These are phyloP conservation scores for Miniopterus natalensis DNA, from an alignment of 2,113 vertebrate species.

Conservation along the genomic window DNA sequence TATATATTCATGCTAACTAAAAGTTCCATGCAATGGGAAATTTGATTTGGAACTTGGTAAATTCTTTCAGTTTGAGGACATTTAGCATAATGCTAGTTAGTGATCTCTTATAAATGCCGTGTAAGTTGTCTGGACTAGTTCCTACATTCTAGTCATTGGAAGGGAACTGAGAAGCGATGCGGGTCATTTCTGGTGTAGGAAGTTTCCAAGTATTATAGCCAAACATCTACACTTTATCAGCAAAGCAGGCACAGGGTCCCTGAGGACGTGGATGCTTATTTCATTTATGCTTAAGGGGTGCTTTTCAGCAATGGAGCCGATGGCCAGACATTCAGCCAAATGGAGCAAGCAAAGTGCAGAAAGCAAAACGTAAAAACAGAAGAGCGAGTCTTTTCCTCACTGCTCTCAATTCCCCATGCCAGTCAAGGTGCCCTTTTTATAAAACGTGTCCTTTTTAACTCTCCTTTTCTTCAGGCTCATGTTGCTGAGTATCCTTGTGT, in stretches of 20 bases:
- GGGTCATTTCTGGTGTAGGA: neutral
- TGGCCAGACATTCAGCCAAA: neutral
- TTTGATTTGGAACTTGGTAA: neutral
- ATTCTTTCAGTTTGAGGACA: neutral
- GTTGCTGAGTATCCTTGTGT: neutral
- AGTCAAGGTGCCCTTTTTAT: neutral
- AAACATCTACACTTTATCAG: neutral
- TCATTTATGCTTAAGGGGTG: neutral
- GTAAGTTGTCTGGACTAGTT: neutral
- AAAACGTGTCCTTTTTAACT: neutral
- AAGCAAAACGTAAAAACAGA: neutral
- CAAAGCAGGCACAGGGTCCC: rapidly evolving
- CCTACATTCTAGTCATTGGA: neutral
- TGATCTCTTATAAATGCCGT: neutral
- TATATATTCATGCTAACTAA: neutral
- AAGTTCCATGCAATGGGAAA: neutral
- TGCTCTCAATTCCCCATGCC: neutral
- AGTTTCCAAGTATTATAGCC: neutral
- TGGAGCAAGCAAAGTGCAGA: neutral
- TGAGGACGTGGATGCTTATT: neutral
- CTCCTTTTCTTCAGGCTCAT: neutral
- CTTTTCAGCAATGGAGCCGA: neutral
- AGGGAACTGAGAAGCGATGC: neutral
- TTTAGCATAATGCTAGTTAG: neutral
- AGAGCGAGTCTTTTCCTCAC: neutral